These are phyloP conservation scores for Caenorhabditis sp. DNA, from an alignment of 2,888 invertebrate species.

Conservation along the genomic window DNA sequence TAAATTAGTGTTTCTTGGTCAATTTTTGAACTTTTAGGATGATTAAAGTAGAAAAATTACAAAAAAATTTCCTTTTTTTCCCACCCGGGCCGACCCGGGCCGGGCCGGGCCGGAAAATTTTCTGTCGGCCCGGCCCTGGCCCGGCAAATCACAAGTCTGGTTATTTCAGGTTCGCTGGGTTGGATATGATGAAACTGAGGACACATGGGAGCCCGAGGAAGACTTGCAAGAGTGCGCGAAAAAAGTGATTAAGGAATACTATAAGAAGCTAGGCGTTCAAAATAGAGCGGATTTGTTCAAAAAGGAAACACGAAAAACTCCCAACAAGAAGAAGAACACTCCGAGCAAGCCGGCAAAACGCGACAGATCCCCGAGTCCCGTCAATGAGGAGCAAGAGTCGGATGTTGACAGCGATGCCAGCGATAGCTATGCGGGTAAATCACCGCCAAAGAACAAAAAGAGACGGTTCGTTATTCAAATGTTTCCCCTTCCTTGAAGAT, in stretches of 20 bases:
- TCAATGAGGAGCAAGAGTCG: slow-evolving; percentile 7
- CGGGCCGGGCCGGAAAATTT: too few species aligned
- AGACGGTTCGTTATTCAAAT: neutral
- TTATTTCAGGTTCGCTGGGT: slow-evolving; percentile 75
- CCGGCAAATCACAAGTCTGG: too few species aligned
- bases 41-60: too few species aligned
- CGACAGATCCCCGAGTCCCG: neutral
- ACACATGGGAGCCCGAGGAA: slow-evolving; percentile 75
- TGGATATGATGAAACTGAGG: slow-evolving; percentile 68
- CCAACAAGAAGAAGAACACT: neutral
- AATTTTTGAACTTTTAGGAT: too few species aligned
- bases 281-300: slow-evolving; percentile 33
- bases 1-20: too few species aligned
- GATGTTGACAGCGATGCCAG: slow-evolving; percentile 12
- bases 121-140: too few species aligned
- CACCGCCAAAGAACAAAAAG: slow-evolving; percentile 4
- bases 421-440: slow-evolving; percentile 10
- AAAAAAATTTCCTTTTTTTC: neutral
- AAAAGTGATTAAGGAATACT: slow-evolving; percentile 46
- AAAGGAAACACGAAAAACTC: slow-evolving; percentile 2
- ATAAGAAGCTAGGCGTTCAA: slow-evolving; percentile 14
- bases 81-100: too few species aligned
- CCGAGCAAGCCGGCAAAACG: slow-evolving; percentile 8
- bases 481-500: too few species aligned
- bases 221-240: slow-evolving; percentile 66